Conservation (phyloP, 2,888 invertebrate genomes). For the Lasioglossum zephyrum region DNA sequence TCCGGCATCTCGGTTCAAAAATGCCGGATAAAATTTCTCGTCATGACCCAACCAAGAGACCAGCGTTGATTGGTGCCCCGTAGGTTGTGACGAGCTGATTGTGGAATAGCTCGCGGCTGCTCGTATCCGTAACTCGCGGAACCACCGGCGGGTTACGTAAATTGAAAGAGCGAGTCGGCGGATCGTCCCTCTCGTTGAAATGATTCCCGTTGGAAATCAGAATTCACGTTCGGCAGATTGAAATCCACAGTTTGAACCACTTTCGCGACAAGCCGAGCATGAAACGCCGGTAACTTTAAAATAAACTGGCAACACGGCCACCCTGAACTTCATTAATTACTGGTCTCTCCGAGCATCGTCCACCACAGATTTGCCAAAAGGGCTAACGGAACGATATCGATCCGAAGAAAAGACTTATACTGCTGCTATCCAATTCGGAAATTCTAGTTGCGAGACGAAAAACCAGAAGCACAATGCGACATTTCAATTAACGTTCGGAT, state of each 20-base stretch:
- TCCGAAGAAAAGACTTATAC: background rate
- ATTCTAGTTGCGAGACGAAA: background rate
- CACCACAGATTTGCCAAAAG: constrained; percentile 25
- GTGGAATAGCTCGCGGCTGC: constrained; percentile 52
- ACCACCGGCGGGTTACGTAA: constrained; percentile 34
- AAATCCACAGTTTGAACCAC: constrained; percentile 46
- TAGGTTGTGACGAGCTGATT: constrained; percentile 46
- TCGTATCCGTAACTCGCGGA: constrained; percentile 44
- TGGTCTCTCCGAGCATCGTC: background rate
- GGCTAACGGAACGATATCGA: background rate
- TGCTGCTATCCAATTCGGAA: background rate
- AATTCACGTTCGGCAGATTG: constrained; percentile 37
- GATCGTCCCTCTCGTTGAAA: constrained; percentile 32
- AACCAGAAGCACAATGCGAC: background rate
- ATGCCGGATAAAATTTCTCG: constrained; percentile 30
- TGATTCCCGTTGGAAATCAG: constrained; percentile 54
- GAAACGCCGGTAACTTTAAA: constrained; percentile 44
- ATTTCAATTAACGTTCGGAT: background rate
- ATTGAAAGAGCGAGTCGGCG: constrained; percentile 39
- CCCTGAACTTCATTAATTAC: constrained; percentile 46
- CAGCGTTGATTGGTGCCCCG: constrained; percentile 44
- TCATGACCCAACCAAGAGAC: constrained; percentile 26
- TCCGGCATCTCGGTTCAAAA: background rate
- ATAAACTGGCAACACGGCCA: constrained; percentile 42
- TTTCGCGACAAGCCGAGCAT: constrained; percentile 20